A percentile compares a stretch with the other conserved stretches of the same genome.
Evolutionary conservation across 2,888 invertebrate genomes (phyloP).

Genomic region (Lycaena phlaeas): DNA sequence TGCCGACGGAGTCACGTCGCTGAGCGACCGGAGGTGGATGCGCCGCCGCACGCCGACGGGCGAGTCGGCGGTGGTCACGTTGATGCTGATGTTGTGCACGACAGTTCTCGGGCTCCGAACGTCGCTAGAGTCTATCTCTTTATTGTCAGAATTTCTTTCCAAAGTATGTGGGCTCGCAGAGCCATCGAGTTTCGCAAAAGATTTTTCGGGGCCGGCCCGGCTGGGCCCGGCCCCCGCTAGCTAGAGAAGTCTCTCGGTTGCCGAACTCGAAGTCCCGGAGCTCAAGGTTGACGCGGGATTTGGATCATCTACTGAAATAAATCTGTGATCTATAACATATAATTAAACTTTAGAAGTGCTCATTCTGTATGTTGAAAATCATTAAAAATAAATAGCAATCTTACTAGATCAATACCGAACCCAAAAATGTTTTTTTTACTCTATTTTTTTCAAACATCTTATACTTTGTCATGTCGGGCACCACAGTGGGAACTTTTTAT

Average conservation of each 20-base stretch:
- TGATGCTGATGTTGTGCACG: slow-evolving; percentile 54
- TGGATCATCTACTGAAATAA: slow-evolving; percentile 58
- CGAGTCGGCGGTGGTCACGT: slow-evolving; percentile 59
- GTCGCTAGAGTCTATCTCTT: slow-evolving; percentile 22
- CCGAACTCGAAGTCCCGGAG: slow-evolving; percentile 79
- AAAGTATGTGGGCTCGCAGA: slow-evolving; percentile 35
- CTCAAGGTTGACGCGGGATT: slow-evolving; percentile 73
- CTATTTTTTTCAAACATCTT: no score
- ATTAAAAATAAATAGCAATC: no score
- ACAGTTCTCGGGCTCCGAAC: slow-evolving; percentile 28
- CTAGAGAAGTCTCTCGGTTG: slow-evolving; percentile 84
- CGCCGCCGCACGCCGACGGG: slow-evolving; percentile 38
- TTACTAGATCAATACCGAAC: no score
- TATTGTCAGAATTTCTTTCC: slow-evolving; percentile 33
- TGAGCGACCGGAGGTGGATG: slow-evolving; percentile 57
- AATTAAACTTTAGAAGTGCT: no score
- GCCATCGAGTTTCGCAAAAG: slow-evolving; percentile 35
- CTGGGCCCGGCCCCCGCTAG: slow-evolving; percentile 78
- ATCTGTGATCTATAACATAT: not conserved
- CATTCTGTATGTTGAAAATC: no score
- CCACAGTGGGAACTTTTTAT: no score
- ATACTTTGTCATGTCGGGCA: no score
- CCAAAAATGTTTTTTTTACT: no score
- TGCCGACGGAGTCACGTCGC: slow-evolving; percentile 59
- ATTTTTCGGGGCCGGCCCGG: slow-evolving; percentile 68